phyloP scores from a whole-genome alignment of 2,113 vertebrate genomes.

The Parotia lawesii region DNA sequence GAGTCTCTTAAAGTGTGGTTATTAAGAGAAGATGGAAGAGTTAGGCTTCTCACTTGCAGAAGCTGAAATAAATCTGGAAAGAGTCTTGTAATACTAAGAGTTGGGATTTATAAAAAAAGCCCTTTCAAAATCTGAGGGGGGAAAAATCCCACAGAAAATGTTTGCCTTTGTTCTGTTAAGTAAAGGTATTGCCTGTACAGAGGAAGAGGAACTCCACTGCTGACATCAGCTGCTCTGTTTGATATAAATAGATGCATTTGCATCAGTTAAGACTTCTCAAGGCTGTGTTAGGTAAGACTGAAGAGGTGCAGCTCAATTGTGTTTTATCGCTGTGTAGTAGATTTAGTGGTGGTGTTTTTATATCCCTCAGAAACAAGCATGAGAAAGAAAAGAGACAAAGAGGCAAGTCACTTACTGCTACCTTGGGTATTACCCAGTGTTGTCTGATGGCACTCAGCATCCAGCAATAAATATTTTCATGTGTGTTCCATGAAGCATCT shows the following conservation, averaged over 20 bases:
- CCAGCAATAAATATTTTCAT: not conserved
- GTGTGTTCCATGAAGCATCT: not conserved
- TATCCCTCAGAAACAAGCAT: rapidly evolving
- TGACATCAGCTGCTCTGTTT: not conserved
- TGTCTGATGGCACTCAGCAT: not conserved
- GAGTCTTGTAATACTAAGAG: not conserved
- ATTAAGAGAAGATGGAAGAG: not conserved
- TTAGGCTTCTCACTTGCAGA: not conserved
- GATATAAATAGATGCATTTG: not conserved
- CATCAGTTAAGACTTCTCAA: not conserved
- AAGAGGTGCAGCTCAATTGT: not conserved
- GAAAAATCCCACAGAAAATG: not conserved
- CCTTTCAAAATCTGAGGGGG: not conserved
- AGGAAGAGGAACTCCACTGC: not conserved
- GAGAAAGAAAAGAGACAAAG: not conserved
- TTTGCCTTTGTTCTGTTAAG: not conserved
- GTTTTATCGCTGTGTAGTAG: not conserved
- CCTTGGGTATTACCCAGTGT: not conserved
- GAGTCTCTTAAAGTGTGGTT: not conserved
- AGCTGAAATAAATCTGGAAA: not conserved
- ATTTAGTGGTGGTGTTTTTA: not conserved
- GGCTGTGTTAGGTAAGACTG: not conserved
- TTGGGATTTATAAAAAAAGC: not conserved
- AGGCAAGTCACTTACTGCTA: not conserved
- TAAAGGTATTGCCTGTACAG: not conserved